phyloP scores from a whole-genome alignment of 2,797 vertebrate species.

The Ficedula albicollis region DNA sequence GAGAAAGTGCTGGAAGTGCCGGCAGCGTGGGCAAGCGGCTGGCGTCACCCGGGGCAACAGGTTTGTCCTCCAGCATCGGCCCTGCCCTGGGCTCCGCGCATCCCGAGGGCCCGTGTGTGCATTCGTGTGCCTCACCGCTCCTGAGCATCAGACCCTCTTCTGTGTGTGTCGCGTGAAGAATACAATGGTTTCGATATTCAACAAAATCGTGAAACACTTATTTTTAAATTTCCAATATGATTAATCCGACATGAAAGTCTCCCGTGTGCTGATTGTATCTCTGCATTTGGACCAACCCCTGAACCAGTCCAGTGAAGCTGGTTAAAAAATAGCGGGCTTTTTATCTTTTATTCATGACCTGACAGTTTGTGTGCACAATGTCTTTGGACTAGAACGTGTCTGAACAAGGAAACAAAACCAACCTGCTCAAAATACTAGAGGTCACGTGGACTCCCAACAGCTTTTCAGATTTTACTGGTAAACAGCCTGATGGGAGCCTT shows the following conservation, averaged over 20 bases:
- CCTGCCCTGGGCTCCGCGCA: neutral
- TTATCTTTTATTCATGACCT: conserved; percentile 8
- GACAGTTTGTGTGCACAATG: neutral
- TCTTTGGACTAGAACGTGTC: neutral
- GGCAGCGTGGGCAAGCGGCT: neutral
- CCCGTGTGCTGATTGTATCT: neutral
- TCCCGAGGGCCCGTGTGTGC: neutral
- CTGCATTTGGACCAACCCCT: neutral
- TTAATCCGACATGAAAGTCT: rapidly evolving
- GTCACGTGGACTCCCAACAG: neutral
- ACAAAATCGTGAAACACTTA: neutral
- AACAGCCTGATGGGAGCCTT: conserved; percentile 1
- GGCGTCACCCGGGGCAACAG: neutral
- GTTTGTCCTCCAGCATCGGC: neutral
- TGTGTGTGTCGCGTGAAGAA: rapidly evolving
- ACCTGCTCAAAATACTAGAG: neutral
- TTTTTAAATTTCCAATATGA: neutral
- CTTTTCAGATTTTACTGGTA: neutral
- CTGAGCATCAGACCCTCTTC: neutral
- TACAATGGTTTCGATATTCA: rapidly evolving
- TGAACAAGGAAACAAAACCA: neutral
- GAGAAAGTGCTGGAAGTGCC: neutral
- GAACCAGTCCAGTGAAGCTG: neutral
- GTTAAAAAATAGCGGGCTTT: neutral
- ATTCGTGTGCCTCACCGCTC: rapidly evolving